Conservation (phyloP, 2,113 vertebrate genomes). For the Oreotrochilus melanogaster region DNA sequence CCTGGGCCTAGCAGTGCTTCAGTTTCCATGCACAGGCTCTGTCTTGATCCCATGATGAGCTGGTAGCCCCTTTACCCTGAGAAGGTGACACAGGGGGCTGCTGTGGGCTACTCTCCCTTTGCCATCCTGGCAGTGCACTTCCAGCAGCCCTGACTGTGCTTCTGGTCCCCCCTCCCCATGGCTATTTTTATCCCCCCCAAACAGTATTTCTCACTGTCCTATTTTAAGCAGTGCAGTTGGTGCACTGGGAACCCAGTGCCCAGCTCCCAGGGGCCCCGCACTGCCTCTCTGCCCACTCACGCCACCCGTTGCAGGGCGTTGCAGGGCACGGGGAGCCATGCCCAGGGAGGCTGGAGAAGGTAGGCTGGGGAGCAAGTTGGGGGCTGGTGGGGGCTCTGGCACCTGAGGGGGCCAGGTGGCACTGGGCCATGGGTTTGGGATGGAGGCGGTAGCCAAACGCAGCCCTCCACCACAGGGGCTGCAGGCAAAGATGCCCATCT, state of each 20-base stretch:
- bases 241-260: constrained; percentile 22
- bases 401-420: accelerated
- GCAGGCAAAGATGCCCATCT: background rate
- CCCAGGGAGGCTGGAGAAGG: constrained; percentile 78
- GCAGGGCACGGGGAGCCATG: constrained; percentile 58
- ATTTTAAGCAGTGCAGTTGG: constrained; percentile 76
- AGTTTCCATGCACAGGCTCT: background rate
- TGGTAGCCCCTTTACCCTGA: background rate
- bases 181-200: constrained; percentile 43
- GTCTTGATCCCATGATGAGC: background rate
- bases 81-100: accelerated
- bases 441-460: background rate
- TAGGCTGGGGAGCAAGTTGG: constrained; percentile 45
- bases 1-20: accelerated
- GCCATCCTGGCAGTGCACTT: background rate
- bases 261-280: constrained; percentile 33
- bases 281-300: background rate
- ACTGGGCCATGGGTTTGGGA: accelerated
- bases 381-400: background rate
- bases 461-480: background rate
- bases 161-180: background rate
- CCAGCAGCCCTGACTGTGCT: background rate
- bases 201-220: constrained; percentile 68
- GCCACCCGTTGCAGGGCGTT: background rate
- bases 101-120: background rate